These are phyloP conservation scores for Andinoacara biseriatus DNA, from an alignment of 2,113 vertebrate species.

Conservation along the genomic window DNA sequence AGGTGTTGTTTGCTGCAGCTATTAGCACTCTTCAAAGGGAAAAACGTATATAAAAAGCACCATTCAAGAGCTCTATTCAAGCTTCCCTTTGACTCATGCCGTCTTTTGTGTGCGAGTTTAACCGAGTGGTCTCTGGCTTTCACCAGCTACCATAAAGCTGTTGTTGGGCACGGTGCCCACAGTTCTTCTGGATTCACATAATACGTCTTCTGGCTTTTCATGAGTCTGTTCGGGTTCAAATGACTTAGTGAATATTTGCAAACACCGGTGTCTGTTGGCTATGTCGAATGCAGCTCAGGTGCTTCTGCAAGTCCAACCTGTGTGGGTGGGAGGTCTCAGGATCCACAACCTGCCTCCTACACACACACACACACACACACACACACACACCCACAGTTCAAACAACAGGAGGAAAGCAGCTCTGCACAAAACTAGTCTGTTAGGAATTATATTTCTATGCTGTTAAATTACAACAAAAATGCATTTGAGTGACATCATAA, in stretches of 20 bases:
- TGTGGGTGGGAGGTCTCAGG: slow-evolving; percentile 63
- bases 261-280: slow-evolving; percentile 61
- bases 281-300: slow-evolving; percentile 64
- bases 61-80: slow-evolving; percentile 15
- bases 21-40: slow-evolving; percentile 17
- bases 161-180: slow-evolving; percentile 27
- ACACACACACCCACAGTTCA: background rate
- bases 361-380: slow-evolving; percentile 20
- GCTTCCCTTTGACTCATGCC: slow-evolving; percentile 32
- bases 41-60: slow-evolving; percentile 16
- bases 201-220: slow-evolving; percentile 36
- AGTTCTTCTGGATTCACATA: slow-evolving; percentile 32
- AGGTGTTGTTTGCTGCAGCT: slow-evolving; percentile 39
- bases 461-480: too few species aligned
- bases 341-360: slow-evolving; percentile 67
- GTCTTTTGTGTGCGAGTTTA: slow-evolving; percentile 35
- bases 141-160: slow-evolving; percentile 9
- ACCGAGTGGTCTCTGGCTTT: slow-evolving; percentile 23
- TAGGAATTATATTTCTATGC: too few species aligned
- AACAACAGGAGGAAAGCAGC: too few species aligned
- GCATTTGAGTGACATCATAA: too few species aligned
- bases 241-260: slow-evolving; percentile 58
- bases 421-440: too few species aligned
- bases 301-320: slow-evolving; percentile 59
- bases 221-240: slow-evolving; percentile 51